A percentile compares a stretch with the other conserved stretches of the same genome.
Conservation (phyloP, 2,113 vertebrate species). For the Haplochromis vanheusdeni region DNA sequence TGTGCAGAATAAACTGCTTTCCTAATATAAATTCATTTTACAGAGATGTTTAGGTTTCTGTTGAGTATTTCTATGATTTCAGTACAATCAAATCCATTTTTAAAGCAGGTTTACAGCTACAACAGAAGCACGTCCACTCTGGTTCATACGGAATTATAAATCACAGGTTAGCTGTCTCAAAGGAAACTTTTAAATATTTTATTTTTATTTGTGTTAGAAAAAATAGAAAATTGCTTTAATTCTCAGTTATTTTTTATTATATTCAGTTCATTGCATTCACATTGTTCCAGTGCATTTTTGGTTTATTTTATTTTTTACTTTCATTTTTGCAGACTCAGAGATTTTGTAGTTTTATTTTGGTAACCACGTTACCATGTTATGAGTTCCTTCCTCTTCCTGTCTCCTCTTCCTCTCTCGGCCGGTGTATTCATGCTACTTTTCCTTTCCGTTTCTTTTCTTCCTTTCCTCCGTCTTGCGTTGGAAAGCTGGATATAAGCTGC, state of each 20-base stretch:
- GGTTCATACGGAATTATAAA: not conserved
- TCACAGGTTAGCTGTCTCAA: not conserved
- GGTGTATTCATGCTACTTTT: constrained; percentile 58
- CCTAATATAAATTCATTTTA: not conserved
- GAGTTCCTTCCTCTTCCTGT: not conserved
- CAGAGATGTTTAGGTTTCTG: not conserved
- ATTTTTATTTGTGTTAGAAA: not conserved
- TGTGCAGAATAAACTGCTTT: not conserved
- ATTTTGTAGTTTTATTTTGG: not conserved
- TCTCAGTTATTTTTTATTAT: not conserved
- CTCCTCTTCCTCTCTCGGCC: not conserved
- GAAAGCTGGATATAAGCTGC: constrained; percentile 80
- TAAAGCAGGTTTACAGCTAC: not conserved
- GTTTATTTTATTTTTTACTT: not conserved
- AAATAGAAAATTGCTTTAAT: not conserved
- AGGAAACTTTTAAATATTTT: not conserved
- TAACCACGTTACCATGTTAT: too few relatives aligned
- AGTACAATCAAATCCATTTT: not conserved
- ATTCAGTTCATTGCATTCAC: not conserved
- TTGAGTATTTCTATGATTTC: not conserved
- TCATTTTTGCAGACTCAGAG: not conserved
- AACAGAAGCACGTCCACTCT: not conserved
- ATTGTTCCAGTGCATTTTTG: not conserved
- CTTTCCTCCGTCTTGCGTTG: constrained; percentile 34
- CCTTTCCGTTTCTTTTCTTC: constrained; percentile 11